Percentiles rank a stretch among this genome's conserved stretches.
Conservation (phyloP, 2,888 invertebrate species). For the Panzeria rudis region DNA sequence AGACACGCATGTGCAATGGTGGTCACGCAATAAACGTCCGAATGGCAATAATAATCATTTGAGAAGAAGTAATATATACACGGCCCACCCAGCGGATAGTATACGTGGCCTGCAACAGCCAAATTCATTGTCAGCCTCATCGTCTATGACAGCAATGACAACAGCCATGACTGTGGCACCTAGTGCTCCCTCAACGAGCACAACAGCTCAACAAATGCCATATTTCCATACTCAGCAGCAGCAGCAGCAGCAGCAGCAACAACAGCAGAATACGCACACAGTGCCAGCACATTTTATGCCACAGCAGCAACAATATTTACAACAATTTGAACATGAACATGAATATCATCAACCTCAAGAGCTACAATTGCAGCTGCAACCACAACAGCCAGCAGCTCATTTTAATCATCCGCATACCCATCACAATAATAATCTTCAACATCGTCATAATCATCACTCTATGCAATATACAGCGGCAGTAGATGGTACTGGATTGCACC, state of each 20-base stretch:
- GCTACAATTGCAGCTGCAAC: slow-evolving; percentile 76
- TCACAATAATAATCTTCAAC: slow-evolving; percentile 72
- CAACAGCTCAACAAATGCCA: slow-evolving; percentile 68
- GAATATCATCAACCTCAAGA: slow-evolving; percentile 82
- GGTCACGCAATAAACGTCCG: slow-evolving; percentile 83
- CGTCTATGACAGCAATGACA: slow-evolving; percentile 74
- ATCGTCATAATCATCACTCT: slow-evolving; percentile 73
- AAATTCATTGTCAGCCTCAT: slow-evolving; percentile 75
- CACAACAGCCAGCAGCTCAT: slow-evolving; percentile 61
- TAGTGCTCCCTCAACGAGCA: slow-evolving; percentile 61
- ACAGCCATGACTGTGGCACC: slow-evolving; percentile 72
- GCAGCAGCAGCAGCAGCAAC: slow-evolving; percentile 29
- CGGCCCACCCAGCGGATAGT: slow-evolving; percentile 83
- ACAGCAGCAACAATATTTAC: slow-evolving; percentile 73
- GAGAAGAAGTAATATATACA: slow-evolving; percentile 83
- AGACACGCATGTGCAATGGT: slow-evolving; percentile 84
- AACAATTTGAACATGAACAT: slow-evolving; percentile 79
- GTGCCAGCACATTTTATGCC: slow-evolving; percentile 61
- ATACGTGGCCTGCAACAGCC: slow-evolving; percentile 81
- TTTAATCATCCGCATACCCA: slow-evolving; percentile 71
- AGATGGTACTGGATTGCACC: slow-evolving; percentile 24
- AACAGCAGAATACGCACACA: slow-evolving; percentile 27
- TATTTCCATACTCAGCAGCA: slow-evolving; percentile 72
- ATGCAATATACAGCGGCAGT: slow-evolving; percentile 14
- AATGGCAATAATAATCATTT: slow-evolving; percentile 82